Percentiles rank a stretch among this genome's conserved stretches.
Evolutionary conservation across 2,888 invertebrate genomes (phyloP).

Genomic region (Orthonevra nobilis): DNA sequence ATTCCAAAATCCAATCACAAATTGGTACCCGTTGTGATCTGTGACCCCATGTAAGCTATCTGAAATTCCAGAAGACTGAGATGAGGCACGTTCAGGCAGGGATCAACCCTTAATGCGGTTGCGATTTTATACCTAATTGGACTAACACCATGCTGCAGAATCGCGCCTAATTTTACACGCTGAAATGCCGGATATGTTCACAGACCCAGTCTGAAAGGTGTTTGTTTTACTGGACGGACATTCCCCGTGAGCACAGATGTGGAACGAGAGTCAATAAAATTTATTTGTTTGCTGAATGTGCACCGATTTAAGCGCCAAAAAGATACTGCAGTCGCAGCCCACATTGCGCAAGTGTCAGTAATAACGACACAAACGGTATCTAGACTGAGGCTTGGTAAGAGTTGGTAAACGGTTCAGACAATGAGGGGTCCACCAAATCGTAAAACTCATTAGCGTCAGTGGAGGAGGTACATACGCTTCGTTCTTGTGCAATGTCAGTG

Average conservation of each 20-base stretch:
- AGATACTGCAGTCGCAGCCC: constrained; percentile 13
- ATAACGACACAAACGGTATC: constrained; percentile 47
- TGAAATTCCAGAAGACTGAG: not conserved
- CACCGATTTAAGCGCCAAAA: constrained; percentile 43
- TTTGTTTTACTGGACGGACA: not conserved
- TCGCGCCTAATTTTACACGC: constrained; percentile 11
- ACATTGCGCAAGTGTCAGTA: constrained; percentile 37
- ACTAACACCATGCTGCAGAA: no score
- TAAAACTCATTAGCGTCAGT: constrained; percentile 53
- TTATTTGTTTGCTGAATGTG: constrained; percentile 33
- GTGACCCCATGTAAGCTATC: not conserved
- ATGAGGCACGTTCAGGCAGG: no score
- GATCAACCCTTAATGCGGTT: no score
- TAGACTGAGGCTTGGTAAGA: not conserved
- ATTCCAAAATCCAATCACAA: constrained; percentile 43
- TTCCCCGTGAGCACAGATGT: constrained; percentile 57
- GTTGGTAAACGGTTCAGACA: constrained; percentile 8
- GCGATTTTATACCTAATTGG: constrained; percentile 16
- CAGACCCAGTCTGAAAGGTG: constrained; percentile 1
- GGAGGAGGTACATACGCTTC: constrained; percentile 3
- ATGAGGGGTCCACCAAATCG: constrained; percentile 47
- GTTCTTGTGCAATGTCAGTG: constrained; percentile 26
- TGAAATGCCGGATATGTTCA: constrained; percentile 35
- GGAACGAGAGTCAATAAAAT: constrained; percentile 56
- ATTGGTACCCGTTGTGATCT: constrained; percentile 51